These are phyloP conservation scores for Epizoanthus illoricatus DNA, from an alignment of 92 coral and sea anemone genomes.

Conservation along the genomic window DNA sequence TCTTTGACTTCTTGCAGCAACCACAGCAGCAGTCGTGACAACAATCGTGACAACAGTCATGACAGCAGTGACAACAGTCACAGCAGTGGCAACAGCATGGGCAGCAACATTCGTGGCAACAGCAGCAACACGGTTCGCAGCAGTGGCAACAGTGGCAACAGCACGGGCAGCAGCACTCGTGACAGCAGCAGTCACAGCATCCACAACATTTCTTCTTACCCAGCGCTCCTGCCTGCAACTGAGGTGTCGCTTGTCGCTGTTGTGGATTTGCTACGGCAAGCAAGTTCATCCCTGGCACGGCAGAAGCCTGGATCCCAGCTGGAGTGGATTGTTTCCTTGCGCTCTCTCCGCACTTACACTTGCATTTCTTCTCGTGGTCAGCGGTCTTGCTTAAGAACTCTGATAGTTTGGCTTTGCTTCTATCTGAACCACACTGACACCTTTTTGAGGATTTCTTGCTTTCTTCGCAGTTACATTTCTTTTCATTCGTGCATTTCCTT, in stretches of 20 bases:
- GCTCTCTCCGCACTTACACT: constrained; percentile 15
- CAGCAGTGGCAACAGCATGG: constrained; percentile 55
- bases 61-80: constrained; percentile 45
- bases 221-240: constrained; percentile 25
- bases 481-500: constrained; percentile 31
- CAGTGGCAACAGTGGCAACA: constrained; percentile 70
- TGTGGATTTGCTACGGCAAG: constrained; percentile 11
- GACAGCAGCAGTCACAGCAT: constrained; percentile 63
- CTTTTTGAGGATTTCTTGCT: constrained; percentile 24
- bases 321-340: constrained; percentile 27
- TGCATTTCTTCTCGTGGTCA: background rate
- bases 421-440: background rate
- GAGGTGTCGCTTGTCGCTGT: constrained; percentile 19
- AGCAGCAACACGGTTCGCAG: constrained; percentile 66
- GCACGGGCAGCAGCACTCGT: constrained; percentile 49
- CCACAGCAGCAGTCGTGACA: constrained; percentile 68
- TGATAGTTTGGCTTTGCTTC: constrained; percentile 7
- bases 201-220: constrained; percentile 64
- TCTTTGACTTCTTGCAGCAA: constrained; percentile 43
- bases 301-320: background rate
- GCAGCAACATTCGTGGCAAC: constrained; percentile 57
- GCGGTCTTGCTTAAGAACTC: constrained; percentile 10
- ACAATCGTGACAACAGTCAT: constrained; percentile 45
- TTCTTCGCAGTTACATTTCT: constrained; percentile 51
- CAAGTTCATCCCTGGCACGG: background rate